A percentile compares a stretch with the other conserved stretches of the same genome.
phyloP scores from a whole-genome alignment of 2,888 invertebrate species.

The Rhagonycha lutea region DNA sequence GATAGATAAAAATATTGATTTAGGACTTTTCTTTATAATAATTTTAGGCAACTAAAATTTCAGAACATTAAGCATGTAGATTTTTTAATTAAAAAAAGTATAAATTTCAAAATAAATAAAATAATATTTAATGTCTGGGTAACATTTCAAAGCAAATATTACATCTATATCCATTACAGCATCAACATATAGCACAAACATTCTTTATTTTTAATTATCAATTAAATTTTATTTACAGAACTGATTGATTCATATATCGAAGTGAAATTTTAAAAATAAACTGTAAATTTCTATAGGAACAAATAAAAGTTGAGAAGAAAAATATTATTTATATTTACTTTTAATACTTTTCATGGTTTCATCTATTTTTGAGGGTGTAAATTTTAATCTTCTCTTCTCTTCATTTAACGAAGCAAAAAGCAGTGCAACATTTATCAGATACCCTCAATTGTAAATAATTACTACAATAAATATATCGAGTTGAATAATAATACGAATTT shows the following conservation, averaged over 20 bases:
- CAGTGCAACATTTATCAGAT: neutral
- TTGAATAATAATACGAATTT: neutral
- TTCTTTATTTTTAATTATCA: neutral
- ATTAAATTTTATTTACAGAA: neutral
- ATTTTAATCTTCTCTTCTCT: neutral
- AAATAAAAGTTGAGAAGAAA: neutral
- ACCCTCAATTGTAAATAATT: neutral
- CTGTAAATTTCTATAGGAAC: neutral
- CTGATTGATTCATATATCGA: neutral
- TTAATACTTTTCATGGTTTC: neutral
- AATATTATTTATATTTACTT: neutral
- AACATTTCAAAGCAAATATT: neutral
- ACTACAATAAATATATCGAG: neutral
- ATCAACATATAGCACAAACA: neutral
- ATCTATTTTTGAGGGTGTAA: neutral
- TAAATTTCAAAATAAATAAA: neutral
- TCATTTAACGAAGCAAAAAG: neutral
- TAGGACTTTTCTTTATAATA: neutral
- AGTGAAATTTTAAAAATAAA: neutral
- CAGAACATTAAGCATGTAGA: neutral
- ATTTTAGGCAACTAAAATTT: neutral
- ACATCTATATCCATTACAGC: no score
- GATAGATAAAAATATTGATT: slow-evolving; percentile 24
- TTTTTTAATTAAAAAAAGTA: neutral
- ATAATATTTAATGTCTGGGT: neutral